Conservation (phyloP, 2,113 vertebrate species). For the Ammospiza caudacuta region DNA sequence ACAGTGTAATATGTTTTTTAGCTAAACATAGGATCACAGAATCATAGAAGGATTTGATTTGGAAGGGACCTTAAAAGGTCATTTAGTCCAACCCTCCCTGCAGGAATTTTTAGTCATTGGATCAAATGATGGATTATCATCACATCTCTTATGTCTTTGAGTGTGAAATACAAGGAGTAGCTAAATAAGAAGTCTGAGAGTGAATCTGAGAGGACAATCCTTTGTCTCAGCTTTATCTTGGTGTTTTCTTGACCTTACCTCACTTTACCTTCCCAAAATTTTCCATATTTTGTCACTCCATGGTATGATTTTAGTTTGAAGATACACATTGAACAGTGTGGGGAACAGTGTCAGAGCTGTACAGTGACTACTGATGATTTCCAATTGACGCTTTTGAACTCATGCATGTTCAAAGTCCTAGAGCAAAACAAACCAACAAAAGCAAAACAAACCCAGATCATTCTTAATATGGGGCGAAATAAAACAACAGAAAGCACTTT, state of each 20-base stretch:
- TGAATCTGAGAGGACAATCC: not conserved
- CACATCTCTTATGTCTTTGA: not conserved
- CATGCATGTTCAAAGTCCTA: not conserved
- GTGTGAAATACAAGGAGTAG: not conserved
- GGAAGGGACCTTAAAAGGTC: not conserved
- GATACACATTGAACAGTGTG: not conserved
- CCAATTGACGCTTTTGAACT: not conserved
- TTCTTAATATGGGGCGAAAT: not conserved
- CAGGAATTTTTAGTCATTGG: not conserved
- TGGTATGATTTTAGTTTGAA: not conserved
- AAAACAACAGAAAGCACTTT: not conserved
- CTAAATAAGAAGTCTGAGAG: not conserved
- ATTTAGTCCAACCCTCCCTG: not conserved
- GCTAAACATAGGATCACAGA: not conserved
- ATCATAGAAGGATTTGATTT: not conserved
- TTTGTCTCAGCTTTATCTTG: not conserved
- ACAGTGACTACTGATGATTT: not conserved
- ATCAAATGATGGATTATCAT: not conserved
- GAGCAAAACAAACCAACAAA: not conserved
- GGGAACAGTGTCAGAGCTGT: not conserved
- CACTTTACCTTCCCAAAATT: not conserved
- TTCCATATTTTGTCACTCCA: not conserved
- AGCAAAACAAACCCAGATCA: fast-evolving
- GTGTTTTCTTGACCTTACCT: not conserved
- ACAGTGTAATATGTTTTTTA: not conserved